A percentile compares a stretch with the other conserved stretches of the same genome.
Evolutionary conservation across 2,888 invertebrate species (phyloP).

Genomic region (Conistra vaccinii): DNA sequence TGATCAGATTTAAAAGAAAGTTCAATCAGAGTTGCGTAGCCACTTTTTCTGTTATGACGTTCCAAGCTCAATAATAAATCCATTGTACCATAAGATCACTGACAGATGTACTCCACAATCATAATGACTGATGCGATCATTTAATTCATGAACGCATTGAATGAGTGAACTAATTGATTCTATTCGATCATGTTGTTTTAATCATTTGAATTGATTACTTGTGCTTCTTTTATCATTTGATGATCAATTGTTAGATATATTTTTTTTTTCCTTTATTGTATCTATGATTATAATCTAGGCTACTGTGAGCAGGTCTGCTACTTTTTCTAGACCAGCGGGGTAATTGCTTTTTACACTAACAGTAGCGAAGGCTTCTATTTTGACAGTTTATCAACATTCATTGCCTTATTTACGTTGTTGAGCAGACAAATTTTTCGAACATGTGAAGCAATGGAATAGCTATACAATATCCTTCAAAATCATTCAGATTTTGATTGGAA

Average conservation of each 20-base stretch:
- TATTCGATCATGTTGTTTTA: slow-evolving; percentile 54
- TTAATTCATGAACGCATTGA: slow-evolving; percentile 53
- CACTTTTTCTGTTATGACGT: neutral
- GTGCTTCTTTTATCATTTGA: slow-evolving; percentile 38
- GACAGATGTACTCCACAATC: slow-evolving; percentile 31
- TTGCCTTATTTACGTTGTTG: too few relatives aligned
- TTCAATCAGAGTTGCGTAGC: neutral
- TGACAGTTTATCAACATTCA: too few relatives aligned
- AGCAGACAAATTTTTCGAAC: too few relatives aligned
- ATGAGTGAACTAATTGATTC: slow-evolving; percentile 64
- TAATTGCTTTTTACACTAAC: too few relatives aligned
- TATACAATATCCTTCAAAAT: too few relatives aligned
- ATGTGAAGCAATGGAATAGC: too few relatives aligned
- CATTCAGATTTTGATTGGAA: too few relatives aligned
- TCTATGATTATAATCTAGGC: neutral
- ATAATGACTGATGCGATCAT: slow-evolving; percentile 54
- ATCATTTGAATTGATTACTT: slow-evolving; percentile 61
- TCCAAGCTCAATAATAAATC: slow-evolving; percentile 8
- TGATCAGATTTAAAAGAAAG: neutral
- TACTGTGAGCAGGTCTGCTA: neutral
- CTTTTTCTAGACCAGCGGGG: neutral
- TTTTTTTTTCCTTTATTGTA: neutral
- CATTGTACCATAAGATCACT: slow-evolving; percentile 27
- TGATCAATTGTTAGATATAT: slow-evolving; percentile 38
- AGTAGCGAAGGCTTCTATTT: too few relatives aligned